Evolutionary conservation across 2,888 invertebrate species (phyloP), one percentile per base, ranked within the genome.

Genomic region (Rhingia rostrata): DNA sequence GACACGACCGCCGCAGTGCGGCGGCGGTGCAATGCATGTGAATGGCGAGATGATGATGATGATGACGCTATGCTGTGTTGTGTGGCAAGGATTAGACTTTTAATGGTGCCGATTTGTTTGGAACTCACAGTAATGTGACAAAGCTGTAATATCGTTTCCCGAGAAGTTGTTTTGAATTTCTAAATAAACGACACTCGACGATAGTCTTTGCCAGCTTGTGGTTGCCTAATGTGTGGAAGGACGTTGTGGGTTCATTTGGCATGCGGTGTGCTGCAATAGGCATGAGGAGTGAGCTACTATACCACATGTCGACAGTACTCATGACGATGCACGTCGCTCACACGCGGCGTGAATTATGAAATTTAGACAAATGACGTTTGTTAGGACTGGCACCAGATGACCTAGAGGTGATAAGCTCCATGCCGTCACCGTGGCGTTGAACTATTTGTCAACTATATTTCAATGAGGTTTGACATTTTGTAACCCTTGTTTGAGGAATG

Each of bases 311-410:
- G 64, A 64, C 63, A 22, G 22, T 22, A 63, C 73, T 30, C 30
- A 30, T 41, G 70, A 63, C 45, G 53, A 43, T 75, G 43, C 58
- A 64, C 43, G 54, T 70, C 64, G 69, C 78, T 73, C 80, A 61
- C 88, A 88, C 87, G 88, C 87, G 86, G 87, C 86, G 87, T 82
- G 86, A 88, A 88, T 88, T 90, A 88, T 89, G 88, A 88, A 89
- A 89, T 88, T 66, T 69, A 88, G 89, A 89, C 90, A 90, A 90
- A 90, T 90, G 88, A 88, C 88, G 73, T 70, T 80, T 64, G 75
- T 81, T 80, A 67, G 54, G 33, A 33, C 61, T 75, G 58, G 45
- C 60, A 22, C 22, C 4, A 10, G 88, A 87, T 89, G 87, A 88
- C 88, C 88, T 77, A 63, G 60, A 54, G 79, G 39, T 72, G 87